Evolutionary conservation across 1,140 invertebrate genomes (phyloP).

Genomic region (Drosophila ercepeae): DNA sequence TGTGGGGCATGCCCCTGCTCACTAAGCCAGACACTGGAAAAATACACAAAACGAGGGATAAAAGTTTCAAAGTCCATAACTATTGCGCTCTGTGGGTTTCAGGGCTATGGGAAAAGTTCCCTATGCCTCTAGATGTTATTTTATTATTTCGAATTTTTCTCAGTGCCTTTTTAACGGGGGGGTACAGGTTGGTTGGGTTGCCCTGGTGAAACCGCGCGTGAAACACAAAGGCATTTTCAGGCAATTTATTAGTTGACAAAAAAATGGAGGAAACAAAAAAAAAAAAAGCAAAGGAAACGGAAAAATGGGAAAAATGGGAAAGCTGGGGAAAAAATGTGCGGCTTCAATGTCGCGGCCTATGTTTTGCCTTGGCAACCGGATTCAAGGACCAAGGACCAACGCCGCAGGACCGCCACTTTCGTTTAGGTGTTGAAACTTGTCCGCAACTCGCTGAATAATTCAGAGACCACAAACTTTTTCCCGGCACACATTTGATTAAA

Average conservation of each 20-base stretch:
- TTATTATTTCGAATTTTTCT: neutral
- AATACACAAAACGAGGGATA: neutral
- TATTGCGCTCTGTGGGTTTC: neutral
- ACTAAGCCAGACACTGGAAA: neutral
- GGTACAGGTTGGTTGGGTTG: constrained; percentile 62
- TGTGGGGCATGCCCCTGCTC: constrained; percentile 2
- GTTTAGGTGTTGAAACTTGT: constrained; percentile 71
- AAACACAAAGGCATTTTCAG: constrained; percentile 77
- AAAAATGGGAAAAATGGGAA: constrained; percentile 21
- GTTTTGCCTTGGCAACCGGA: constrained; percentile 46
- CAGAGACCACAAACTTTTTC: constrained; percentile 54
- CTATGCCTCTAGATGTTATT: neutral
- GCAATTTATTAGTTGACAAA: constrained; percentile 75
- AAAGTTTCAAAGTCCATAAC: no score
- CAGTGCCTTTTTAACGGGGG: constrained; percentile 11
- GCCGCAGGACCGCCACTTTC: constrained; percentile 24
- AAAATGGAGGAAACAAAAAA: constrained; percentile 36
- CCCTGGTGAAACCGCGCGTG: constrained; percentile 76
- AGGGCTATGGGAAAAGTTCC: neutral
- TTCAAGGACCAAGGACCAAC: constrained; percentile 5
- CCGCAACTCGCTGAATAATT: constrained; percentile 74
- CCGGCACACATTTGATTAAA: constrained; percentile 68
- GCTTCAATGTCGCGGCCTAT: constrained; percentile 49
- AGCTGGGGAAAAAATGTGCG: constrained; percentile 54
- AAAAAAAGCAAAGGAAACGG: constrained; percentile 26